Evolutionary conservation across 2,797 vertebrate genomes (phyloP).

Genomic region (Anableps anableps): DNA sequence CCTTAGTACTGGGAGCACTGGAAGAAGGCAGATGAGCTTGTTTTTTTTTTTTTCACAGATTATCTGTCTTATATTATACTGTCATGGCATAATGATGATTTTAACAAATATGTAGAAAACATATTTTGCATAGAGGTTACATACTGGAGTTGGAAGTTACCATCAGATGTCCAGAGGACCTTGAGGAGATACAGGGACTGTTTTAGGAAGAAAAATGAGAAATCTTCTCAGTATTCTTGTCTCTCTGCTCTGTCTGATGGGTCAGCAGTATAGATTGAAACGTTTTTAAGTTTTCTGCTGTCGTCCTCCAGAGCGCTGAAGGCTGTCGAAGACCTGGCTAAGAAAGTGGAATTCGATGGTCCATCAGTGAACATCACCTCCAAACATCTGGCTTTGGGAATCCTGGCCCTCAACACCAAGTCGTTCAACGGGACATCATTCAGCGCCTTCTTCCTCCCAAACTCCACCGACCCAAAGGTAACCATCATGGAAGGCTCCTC

Average conservation of each 20-base stretch:
- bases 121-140: too few species aligned
- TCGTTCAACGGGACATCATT: slow-evolving; percentile 86
- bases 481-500: not conserved
- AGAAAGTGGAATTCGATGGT: slow-evolving; percentile 90
- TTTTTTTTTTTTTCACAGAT: too few species aligned
- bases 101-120: too few species aligned
- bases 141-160: too few species aligned
- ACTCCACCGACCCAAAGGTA: slow-evolving; percentile 89
- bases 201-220: too few species aligned
- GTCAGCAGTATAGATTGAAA: too few species aligned
- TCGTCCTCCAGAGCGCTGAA: slow-evolving; percentile 85
- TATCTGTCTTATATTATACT: too few species aligned
- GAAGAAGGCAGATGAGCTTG: too few species aligned
- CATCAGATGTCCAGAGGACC: not conserved
- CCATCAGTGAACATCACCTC: slow-evolving; percentile 87
- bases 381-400: slow-evolving; percentile 87
- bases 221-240: too few species aligned
- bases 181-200: not conserved
- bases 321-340: slow-evolving; percentile 91
- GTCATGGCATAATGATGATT: too few species aligned
- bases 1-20: too few species aligned
- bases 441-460: slow-evolving; percentile 84
- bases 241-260: too few species aligned
- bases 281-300: not conserved
- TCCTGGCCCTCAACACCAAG: slow-evolving; percentile 84